Percentiles rank a stretch among this genome's conserved stretches.
Evolutionary conservation across 2,113 vertebrate genomes (phyloP).

Genomic region (pig (Sus scrofa)): T2T-Sscrofa CM000812.6:34192501-34193000

Average conservation of each 20-base stretch:
- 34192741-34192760: constrained; percentile 68
- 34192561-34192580: neutral
- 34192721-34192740: constrained; percentile 69
- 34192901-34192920: constrained; percentile 70
- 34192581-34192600: constrained; percentile 43
- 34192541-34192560: constrained; percentile 51
- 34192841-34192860: constrained; percentile 5
- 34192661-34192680: constrained; percentile 57
- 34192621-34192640: constrained; percentile 66
- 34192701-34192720: constrained; percentile 64
- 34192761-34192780: constrained; percentile 69
- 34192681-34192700: constrained; percentile 63
- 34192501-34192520: constrained; percentile 59
- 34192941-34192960: constrained; percentile 72
- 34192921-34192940: constrained; percentile 66
- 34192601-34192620: neutral
- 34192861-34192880: constrained; percentile 59
- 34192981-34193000: constrained; percentile 67
- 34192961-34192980: constrained; percentile 39
- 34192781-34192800: constrained; percentile 62
- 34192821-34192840: constrained; percentile 68
- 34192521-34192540: constrained; percentile 35
- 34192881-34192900: constrained; percentile 58
- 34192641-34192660: constrained; percentile 55
- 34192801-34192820: constrained; percentile 54